A percentile compares a stretch with the other conserved stretches of the same genome.
These are phyloP conservation scores for Halesus radiatus DNA, from an alignment of 1,140 invertebrate genomes.

Conservation along the genomic window DNA sequence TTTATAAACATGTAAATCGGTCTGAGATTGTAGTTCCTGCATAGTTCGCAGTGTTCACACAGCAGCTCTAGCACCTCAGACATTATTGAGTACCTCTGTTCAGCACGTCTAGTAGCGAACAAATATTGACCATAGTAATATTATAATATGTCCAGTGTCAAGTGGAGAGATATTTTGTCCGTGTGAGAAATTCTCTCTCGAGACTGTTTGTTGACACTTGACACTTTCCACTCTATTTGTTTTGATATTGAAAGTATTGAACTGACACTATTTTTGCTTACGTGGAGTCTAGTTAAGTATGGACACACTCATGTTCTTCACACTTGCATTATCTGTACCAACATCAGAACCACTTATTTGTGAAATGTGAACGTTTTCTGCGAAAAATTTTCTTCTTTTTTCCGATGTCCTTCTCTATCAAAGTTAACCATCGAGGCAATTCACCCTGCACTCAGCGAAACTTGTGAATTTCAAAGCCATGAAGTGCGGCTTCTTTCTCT, in stretches of 20 bases:
- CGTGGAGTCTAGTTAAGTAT: neutral
- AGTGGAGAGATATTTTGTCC: slow-evolving; percentile 5
- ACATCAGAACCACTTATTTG: no score
- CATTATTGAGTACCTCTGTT: neutral
- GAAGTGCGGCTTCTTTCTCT: no score
- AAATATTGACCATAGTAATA: slow-evolving; percentile 27
- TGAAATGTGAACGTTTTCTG: no score
- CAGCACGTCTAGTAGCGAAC: slow-evolving; percentile 1
- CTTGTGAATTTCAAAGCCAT: no score
- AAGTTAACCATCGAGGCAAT: no score
- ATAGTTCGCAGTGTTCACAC: neutral
- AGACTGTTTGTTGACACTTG: slow-evolving; percentile 8
- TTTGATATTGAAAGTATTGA: neutral
- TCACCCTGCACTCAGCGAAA: no score
- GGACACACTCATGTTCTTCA: no score
- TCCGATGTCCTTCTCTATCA: no score
- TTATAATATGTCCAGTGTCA: slow-evolving; percentile 4
- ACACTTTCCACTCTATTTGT: slow-evolving; percentile 9
- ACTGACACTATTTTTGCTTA: neutral
- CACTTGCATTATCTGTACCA: no score
- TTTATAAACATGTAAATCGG: slow-evolving; percentile 16
- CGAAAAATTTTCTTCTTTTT: no score
- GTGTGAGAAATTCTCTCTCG: slow-evolving; percentile 25
- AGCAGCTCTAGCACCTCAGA: neutral
- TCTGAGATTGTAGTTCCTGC: neutral